phyloP scores from a whole-genome alignment of 2,113 vertebrate species.

The Scomber japonicus region DNA sequence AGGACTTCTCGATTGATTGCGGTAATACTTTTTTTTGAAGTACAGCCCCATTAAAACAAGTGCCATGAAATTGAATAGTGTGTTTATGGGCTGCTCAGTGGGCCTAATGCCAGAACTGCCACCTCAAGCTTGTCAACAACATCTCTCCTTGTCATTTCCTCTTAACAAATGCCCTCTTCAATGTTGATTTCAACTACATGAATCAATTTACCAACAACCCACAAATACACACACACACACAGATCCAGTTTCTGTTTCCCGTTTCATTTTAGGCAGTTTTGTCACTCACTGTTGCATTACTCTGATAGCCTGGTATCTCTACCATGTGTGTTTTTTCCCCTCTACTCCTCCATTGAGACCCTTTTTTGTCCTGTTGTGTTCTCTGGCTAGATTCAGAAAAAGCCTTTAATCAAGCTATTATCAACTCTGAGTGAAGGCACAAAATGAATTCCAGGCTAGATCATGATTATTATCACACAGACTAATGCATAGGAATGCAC shows the following conservation, averaged over 20 bases:
- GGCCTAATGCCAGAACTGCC: constrained; percentile 57
- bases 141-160: constrained; percentile 55
- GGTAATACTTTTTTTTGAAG: constrained; percentile 24
- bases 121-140: constrained; percentile 60
- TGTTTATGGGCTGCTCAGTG: constrained; percentile 65
- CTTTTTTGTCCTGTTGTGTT: constrained; percentile 23
- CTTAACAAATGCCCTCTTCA: constrained; percentile 31
- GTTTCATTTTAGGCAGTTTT: constrained; percentile 33
- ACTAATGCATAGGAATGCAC: constrained; percentile 41
- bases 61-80: constrained; percentile 69
- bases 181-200: constrained; percentile 33
- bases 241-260: background rate
- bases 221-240: background rate
- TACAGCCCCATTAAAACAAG: constrained; percentile 65
- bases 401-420: constrained; percentile 60
- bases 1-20: constrained; percentile 48
- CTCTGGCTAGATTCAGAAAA: constrained; percentile 34
- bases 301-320: constrained; percentile 20
- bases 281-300: constrained; percentile 21
- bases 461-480: constrained; percentile 37
- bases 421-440: constrained; percentile 33
- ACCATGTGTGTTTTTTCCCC: background rate
- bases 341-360: background rate
- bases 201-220: constrained; percentile 21
- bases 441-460: constrained; percentile 26